Evolutionary conservation across 2,797 vertebrate species (phyloP).

Genomic region (Phyllotis vaccarum): DNA sequence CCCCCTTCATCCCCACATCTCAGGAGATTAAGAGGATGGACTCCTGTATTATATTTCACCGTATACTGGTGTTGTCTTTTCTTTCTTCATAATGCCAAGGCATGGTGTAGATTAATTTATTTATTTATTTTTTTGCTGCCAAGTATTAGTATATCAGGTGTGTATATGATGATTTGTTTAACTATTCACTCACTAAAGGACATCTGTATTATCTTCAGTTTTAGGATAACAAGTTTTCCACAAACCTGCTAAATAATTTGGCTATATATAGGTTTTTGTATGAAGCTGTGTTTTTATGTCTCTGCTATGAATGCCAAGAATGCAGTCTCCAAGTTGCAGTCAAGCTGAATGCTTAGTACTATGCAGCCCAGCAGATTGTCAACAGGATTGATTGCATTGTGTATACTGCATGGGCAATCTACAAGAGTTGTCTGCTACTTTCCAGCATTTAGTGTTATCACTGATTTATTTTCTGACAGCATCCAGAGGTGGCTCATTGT

Average conservation of each 20-base stretch:
- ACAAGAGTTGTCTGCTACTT: not conserved
- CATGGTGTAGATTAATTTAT: not conserved
- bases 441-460: not conserved
- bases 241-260: not conserved
- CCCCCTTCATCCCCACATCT: not conserved
- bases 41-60: not conserved
- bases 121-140: not conserved
- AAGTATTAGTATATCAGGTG: not conserved
- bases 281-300: not conserved
- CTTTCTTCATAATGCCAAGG: not conserved
- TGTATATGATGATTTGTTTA: not conserved
- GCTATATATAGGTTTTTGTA: not conserved
- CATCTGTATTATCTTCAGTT: not conserved
- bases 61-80: not conserved
- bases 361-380: too few relatives aligned
- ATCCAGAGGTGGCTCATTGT: not conserved
- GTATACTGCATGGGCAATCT: not conserved
- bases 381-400: not conserved
- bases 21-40: not conserved
- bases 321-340: not conserved
- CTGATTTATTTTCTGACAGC: not conserved
- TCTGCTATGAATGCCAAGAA: not conserved
- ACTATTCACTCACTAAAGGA: not conserved
- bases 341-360: not conserved
- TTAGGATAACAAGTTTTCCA: not conserved